Evolutionary conservation across 2,113 vertebrate species (phyloP), one percentile per base, ranked within the genome.

Genomic region (Phaetusa simplex): DNA sequence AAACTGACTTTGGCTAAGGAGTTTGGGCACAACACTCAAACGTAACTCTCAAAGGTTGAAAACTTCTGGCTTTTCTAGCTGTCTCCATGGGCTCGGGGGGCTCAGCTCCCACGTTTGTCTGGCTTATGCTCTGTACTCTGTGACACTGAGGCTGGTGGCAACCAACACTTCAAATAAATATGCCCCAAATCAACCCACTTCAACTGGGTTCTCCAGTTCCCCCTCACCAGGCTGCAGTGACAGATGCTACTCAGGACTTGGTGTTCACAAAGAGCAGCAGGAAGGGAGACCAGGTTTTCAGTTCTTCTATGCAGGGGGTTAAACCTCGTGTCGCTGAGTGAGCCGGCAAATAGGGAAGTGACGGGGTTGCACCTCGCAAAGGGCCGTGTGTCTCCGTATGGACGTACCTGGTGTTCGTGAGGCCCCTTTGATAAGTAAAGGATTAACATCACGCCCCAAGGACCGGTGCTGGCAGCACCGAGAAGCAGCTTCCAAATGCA

Each of bases 201-300:
- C 53, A 3, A 8, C 2, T 12, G 16, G 20, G 3, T 3, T 36
- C 26, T 42, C 36, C 34, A 2, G 26, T 2, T 38, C 4, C 8
- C 45, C 49, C 69, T 52, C 11, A 0, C 14, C 8, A 2, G 3
- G 30, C 4, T 43, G n/a, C 34, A 9, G 40, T 2, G 74, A 16
- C 45, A 56, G 64, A 16, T 3, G 0, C 19, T n/a, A 0, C 0
- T 10, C 17, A 14, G 66, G 58, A 24, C 29, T 8, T 14, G 40
- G 22, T 12, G 6, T 5, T 20, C 22, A 7, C 27, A 12, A 4
- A 18, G 3, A 19, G 5, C 58, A 30, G 32, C 24, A 24, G 43
- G 11, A 36, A 17, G 20, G 34, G 42, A 23, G 42, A 4, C 20
- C 0, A 6, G 13, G 14, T 8, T 52, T 17, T 24, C 12, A 7